Evolutionary conservation across 2,113 vertebrate genomes (phyloP).

Genomic region (Trichechus manatus): DNA sequence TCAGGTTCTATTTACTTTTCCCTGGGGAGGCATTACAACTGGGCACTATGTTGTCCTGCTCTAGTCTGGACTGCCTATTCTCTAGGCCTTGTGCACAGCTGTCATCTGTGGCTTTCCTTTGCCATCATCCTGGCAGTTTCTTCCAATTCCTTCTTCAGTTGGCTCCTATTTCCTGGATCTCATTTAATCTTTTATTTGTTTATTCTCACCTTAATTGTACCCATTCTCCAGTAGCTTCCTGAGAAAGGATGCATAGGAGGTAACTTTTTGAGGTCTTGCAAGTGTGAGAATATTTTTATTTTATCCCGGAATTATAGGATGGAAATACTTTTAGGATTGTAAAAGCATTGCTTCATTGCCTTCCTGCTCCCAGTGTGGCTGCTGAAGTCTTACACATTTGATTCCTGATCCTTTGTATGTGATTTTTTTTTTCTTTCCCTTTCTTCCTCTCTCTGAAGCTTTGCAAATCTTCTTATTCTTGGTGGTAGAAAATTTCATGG

Average conservation of each 20-base stretch:
- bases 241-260: background rate
- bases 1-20: background rate
- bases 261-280: background rate
- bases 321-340: background rate
- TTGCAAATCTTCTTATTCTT: slow-evolving; percentile 25
- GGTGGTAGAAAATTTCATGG: slow-evolving; percentile 8
- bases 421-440: background rate
- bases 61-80: background rate
- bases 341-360: background rate
- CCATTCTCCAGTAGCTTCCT: slow-evolving; percentile 1
- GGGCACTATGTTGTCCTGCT: background rate
- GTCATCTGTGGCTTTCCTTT: background rate
- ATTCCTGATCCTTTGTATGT: background rate
- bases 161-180: background rate
- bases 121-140: background rate
- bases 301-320: background rate
- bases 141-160: background rate
- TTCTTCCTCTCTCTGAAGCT: background rate
- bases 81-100: background rate
- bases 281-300: background rate
- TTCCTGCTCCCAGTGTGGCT: background rate
- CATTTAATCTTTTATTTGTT: slow-evolving; percentile 11
- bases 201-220: background rate
- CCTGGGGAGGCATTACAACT: background rate
- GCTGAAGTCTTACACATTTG: background rate